phyloP scores from a whole-genome alignment of 2,797 vertebrate genomes.

The Chelon labrosus region DNA sequence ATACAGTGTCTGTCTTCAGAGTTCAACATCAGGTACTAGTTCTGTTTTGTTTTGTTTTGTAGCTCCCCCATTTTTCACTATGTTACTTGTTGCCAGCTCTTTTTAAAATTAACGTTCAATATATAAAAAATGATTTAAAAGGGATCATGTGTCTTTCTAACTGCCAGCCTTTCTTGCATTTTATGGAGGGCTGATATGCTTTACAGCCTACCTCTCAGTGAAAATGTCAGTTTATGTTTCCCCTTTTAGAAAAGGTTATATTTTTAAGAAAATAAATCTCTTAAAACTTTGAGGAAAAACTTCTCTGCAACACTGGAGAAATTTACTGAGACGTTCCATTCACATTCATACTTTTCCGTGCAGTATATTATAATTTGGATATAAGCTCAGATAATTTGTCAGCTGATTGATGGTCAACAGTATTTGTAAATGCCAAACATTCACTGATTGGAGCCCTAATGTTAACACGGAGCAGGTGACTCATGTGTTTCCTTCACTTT shows the following conservation, averaged over 20 bases:
- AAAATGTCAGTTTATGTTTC: constrained; percentile 14
- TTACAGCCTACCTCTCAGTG: constrained; percentile 11
- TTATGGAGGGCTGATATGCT: background rate
- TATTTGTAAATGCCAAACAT: no score
- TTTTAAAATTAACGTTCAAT: background rate
- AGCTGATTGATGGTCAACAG: background rate
- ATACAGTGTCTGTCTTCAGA: background rate
- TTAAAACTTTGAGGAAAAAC: background rate
- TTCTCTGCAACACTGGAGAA: background rate
- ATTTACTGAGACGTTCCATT: background rate
- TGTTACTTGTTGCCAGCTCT: background rate
- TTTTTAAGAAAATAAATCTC: constrained; percentile 6
- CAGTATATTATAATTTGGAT: background rate
- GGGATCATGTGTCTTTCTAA: constrained; percentile 8
- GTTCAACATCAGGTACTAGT: constrained; percentile 1
- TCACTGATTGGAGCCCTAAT: background rate
- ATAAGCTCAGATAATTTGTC: background rate
- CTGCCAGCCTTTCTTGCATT: constrained; percentile 22
- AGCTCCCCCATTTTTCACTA: background rate
- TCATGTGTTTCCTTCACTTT: background rate
- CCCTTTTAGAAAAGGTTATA: background rate
- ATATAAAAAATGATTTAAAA: constrained; percentile 9
- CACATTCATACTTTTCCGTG: background rate
- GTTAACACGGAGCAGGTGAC: background rate
- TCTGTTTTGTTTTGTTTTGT: background rate